phyloP scores from a whole-genome alignment of 2,888 invertebrate genomes.

The Cheilosia grossa region DNA sequence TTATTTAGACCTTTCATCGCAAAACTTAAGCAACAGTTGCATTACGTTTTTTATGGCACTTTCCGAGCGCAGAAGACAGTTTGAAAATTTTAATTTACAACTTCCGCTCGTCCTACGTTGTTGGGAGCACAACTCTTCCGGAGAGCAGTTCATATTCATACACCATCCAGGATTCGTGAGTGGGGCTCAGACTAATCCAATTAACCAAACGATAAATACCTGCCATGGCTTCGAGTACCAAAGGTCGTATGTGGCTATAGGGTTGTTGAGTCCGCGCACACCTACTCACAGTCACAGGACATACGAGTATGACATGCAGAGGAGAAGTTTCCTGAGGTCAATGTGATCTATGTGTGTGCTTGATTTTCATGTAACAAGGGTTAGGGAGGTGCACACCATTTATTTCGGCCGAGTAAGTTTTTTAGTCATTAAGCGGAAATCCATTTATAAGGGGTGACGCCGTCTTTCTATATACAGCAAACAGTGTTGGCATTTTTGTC shows the following conservation, averaged over 20 bases:
- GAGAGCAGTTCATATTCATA: background rate
- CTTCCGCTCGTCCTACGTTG: slow-evolving; percentile 10
- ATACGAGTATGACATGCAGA: slow-evolving; percentile 5
- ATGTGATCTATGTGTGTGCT: slow-evolving; percentile 8
- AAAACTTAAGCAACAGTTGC: slow-evolving; percentile 17
- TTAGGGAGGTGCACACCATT: slow-evolving; percentile 16
- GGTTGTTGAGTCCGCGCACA: slow-evolving; percentile 32
- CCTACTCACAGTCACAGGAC: slow-evolving; percentile 40
- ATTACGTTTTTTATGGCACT: background rate
- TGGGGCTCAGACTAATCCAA: slow-evolving; percentile 60
- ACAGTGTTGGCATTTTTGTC: slow-evolving; percentile 11
- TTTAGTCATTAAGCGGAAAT: slow-evolving; percentile 15
- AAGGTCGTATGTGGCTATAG: slow-evolving; percentile 7
- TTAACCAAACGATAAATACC: slow-evolving; percentile 66
- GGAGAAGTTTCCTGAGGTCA: slow-evolving; percentile 27
- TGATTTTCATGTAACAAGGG: background rate
- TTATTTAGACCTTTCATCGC: background rate
- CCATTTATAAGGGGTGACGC: slow-evolving; percentile 18
- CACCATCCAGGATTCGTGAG: background rate
- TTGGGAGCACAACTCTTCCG: slow-evolving; percentile 17
- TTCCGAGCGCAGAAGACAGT: background rate
- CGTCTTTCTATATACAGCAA: background rate
- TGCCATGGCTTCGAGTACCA: slow-evolving; percentile 34
- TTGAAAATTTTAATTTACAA: slow-evolving; percentile 32
- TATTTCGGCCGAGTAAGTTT: slow-evolving; percentile 46